Evolutionary conservation across 2,113 vertebrate genomes (phyloP).

Genomic region (Nycticryphes semicollaris): DNA sequence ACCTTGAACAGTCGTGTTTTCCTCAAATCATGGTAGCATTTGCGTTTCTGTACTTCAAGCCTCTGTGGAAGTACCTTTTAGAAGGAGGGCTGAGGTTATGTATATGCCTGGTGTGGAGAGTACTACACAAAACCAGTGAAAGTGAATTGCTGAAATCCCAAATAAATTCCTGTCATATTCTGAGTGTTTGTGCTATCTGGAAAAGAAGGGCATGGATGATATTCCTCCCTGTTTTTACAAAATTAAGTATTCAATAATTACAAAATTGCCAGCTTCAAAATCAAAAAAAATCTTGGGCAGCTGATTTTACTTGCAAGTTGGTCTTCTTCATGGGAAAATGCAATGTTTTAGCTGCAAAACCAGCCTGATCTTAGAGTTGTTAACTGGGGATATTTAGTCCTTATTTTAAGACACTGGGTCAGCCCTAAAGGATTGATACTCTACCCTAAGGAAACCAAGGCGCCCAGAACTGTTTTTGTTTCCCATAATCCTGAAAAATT

Average conservation of each 20-base stretch:
- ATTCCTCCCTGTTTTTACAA: not conserved
- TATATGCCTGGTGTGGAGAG: not conserved
- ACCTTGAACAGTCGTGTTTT: not conserved
- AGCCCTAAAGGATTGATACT: not conserved
- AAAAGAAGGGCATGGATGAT: not conserved
- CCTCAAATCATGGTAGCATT: not conserved
- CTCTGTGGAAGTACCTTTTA: not conserved
- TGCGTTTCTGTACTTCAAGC: not conserved
- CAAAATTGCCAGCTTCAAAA: not conserved
- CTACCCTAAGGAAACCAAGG: not conserved
- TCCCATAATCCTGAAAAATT: not conserved
- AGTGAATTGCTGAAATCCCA: not conserved
- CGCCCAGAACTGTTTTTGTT: not conserved
- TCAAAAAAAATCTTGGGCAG: not conserved
- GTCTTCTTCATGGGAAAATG: not conserved
- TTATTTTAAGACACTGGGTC: not conserved
- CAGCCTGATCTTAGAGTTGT: not conserved
- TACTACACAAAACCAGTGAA: not conserved
- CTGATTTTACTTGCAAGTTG: not conserved
- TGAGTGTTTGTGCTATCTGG: not conserved
- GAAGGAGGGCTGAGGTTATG: not conserved
- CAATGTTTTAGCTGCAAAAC: not conserved
- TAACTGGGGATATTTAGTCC: not conserved
- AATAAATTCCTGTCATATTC: not conserved
- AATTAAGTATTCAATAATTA: not conserved